phyloP scores from a whole-genome alignment of 2,113 vertebrate genomes.

The Hassar affinis region DNA sequence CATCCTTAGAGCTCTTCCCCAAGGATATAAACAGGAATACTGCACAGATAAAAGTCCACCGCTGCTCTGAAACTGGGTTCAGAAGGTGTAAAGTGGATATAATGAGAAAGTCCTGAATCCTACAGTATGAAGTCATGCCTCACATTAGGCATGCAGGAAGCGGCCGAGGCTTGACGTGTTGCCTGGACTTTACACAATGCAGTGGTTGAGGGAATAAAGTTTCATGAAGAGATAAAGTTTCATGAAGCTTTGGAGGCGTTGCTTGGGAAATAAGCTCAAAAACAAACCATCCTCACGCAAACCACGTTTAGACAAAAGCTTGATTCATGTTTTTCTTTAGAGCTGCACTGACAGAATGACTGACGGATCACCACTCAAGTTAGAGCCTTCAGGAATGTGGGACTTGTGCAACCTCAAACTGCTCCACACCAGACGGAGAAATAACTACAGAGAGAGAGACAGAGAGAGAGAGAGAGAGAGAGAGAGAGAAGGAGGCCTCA shows the following conservation, averaged over 20 bases:
- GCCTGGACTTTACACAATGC: neutral
- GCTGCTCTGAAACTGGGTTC: too few relatives aligned
- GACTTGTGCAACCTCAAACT: constrained; percentile 55
- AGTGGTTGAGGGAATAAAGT: neutral
- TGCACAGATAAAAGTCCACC: neutral
- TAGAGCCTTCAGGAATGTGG: constrained; percentile 63
- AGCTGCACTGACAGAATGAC: constrained; percentile 34
- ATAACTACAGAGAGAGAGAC: constrained; percentile 36
- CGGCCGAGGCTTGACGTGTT: neutral
- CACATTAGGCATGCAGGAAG: neutral
- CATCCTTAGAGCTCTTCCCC: neutral
- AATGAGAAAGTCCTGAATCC: too few relatives aligned
- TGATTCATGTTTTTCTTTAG: neutral
- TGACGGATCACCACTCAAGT: constrained; percentile 45
- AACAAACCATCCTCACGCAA: constrained; percentile 17
- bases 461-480: too few relatives aligned
- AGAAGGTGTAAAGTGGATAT: neutral
- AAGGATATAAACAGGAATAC: neutral
- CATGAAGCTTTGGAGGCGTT: neutral
- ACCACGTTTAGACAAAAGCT: neutral
- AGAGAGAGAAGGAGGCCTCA: neutral
- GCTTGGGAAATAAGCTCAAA: neutral
- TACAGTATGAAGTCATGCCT: neutral
- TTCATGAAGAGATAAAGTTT: constrained; percentile 5
- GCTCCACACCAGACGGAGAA: constrained; percentile 63